Evolutionary conservation across 1,140 invertebrate genomes (phyloP).

Genomic region (Ooceraea biroi): DNA sequence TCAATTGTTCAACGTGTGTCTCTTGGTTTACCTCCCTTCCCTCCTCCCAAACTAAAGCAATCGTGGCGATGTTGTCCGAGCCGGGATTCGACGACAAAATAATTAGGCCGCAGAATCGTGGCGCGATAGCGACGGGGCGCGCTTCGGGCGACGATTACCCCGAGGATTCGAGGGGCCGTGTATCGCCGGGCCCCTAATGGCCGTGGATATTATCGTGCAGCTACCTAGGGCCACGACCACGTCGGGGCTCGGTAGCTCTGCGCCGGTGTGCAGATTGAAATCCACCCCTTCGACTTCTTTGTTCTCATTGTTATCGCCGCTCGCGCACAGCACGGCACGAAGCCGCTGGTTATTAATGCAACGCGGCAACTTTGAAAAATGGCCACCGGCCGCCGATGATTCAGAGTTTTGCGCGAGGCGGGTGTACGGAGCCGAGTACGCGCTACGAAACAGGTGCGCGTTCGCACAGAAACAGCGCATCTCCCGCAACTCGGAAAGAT

Average conservation of each 20-base stretch:
- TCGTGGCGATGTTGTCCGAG: not conserved
- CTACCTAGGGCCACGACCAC: constrained; percentile 48
- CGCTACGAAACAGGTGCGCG: constrained; percentile 70
- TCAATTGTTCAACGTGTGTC: not conserved
- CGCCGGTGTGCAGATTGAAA: constrained; percentile 73
- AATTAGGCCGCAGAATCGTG: constrained; percentile 21
- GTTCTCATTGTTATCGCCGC: constrained; percentile 75
- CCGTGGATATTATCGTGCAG: constrained; percentile 65
- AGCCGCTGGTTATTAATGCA: constrained; percentile 77
- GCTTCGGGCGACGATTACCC: constrained; percentile 45
- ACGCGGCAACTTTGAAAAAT: constrained; percentile 74
- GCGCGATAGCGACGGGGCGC: not conserved
- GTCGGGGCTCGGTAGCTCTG: constrained; percentile 53
- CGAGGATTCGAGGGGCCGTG: constrained; percentile 47
- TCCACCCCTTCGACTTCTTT: constrained; percentile 73
- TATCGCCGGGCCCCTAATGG: constrained; percentile 62
- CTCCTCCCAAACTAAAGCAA: not conserved
- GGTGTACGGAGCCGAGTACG: constrained; percentile 66
- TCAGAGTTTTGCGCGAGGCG: constrained; percentile 74
- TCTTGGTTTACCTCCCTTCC: not conserved
- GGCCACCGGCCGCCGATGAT: constrained; percentile 71
- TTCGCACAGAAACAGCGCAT: constrained; percentile 64
- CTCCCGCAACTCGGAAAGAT: constrained; percentile 43
- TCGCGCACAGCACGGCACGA: constrained; percentile 70
- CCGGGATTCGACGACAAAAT: constrained; percentile 17